These are phyloP conservation scores for Tupaia chinensis DNA, from an alignment of 2,113 vertebrate genomes.

Conservation along the genomic window DNA sequence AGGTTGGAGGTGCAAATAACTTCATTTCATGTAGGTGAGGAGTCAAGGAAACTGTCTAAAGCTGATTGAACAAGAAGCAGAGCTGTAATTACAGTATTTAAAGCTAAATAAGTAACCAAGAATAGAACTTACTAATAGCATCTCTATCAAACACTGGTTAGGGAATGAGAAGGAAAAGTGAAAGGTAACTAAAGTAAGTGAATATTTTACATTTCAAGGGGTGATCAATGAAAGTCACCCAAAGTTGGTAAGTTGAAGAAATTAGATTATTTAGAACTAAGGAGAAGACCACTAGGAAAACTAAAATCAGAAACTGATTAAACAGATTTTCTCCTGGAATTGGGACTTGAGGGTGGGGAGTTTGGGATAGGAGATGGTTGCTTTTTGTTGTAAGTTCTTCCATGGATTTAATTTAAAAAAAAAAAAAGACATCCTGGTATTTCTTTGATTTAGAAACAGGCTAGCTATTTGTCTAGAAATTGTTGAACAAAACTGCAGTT, in stretches of 20 bases:
- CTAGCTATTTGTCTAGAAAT: not conserved
- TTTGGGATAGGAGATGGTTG: not conserved
- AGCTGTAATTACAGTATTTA: not conserved
- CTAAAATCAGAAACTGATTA: not conserved
- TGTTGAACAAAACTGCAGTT: not conserved
- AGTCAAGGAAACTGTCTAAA: not conserved
- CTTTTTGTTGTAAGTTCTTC: constrained; percentile 11
- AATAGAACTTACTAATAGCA: not conserved
- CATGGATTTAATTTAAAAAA: not conserved
- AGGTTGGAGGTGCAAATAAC: too few species aligned
- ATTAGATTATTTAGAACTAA: not conserved
- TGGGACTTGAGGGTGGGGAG: not conserved
- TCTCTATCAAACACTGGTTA: not conserved
- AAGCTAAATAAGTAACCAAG: not conserved
- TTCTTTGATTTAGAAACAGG: constrained; percentile 4
- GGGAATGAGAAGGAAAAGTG: not conserved
- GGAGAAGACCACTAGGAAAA: not conserved
- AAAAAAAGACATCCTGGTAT: not conserved
- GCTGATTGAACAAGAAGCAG: not conserved
- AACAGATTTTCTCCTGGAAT: not conserved
- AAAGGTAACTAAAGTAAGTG: not conserved
- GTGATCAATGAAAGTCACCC: not conserved
- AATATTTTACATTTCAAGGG: not conserved
- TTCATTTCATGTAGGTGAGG: not conserved
- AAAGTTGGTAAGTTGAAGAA: not conserved